Evolutionary conservation across 2,888 invertebrate species (phyloP).

Genomic region (Melipona bicolor): DNA sequence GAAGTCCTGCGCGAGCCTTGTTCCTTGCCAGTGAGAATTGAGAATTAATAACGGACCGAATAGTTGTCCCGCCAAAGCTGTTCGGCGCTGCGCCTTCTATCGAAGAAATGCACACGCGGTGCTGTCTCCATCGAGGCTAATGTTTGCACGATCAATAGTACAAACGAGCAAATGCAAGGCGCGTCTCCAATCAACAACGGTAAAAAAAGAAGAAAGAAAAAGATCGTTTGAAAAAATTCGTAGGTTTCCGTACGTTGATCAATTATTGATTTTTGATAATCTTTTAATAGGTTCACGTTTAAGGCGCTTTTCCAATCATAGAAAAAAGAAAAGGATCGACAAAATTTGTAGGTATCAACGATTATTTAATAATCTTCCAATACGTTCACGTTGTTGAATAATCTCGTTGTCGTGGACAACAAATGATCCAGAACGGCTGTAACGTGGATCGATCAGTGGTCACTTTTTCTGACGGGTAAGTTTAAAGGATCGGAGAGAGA

Average conservation of each 20-base stretch:
- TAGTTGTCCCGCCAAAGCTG: neutral
- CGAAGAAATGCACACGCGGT: neutral
- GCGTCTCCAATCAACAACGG: neutral
- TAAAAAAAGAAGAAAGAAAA: neutral
- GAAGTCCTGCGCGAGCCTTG: neutral
- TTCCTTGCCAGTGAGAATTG: slow-evolving; percentile 9
- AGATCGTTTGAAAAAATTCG: neutral
- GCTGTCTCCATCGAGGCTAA: neutral
- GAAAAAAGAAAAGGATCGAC: too few relatives aligned
- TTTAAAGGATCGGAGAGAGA: slow-evolving; percentile 17
- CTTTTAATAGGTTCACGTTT: neutral
- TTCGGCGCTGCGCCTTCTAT: neutral
- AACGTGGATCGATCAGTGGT: neutral
- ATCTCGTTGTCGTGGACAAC: neutral
- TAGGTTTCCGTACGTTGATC: neutral
- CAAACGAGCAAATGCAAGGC: neutral
- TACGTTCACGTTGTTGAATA: neutral
- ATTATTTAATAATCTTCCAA: too few relatives aligned
- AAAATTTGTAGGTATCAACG: too few relatives aligned
- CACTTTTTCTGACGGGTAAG: slow-evolving; percentile 8
- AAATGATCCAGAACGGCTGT: neutral
- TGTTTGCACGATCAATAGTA: neutral
- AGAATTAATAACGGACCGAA: slow-evolving; percentile 47
- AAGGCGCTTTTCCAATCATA: too few relatives aligned
- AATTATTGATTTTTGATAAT: neutral